Evolutionary conservation across 1,140 invertebrate genomes (phyloP).

Genomic region (Cotesia typhae): DNA sequence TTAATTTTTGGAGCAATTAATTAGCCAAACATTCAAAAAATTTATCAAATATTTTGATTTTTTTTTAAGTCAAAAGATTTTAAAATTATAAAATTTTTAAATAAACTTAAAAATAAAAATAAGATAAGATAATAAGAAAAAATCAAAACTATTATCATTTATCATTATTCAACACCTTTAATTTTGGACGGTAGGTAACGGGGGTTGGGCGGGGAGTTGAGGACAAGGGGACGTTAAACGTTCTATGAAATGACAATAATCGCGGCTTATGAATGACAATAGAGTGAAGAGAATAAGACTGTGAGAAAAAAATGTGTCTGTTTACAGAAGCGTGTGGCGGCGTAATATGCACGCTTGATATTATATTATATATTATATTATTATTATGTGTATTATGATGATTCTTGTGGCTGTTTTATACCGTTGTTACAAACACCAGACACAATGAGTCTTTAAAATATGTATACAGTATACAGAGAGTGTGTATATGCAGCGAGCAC

Average conservation of each 20-base stretch:
- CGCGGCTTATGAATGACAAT: conserved; percentile 13
- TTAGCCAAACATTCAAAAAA: too few species aligned
- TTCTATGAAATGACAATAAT: conserved; percentile 25
- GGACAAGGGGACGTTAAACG: conserved; percentile 8
- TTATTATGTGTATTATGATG: too few species aligned
- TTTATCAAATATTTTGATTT: too few species aligned
- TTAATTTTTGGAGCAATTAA: too few species aligned
- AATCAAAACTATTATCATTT: neutral
- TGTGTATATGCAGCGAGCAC: conserved; percentile 8
- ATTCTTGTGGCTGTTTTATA: conserved; percentile 24
- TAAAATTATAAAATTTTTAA: neutral
- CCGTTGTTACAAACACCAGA: conserved; percentile 24
- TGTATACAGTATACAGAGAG: neutral
- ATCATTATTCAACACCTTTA: conserved; percentile 8
- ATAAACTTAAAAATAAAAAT: neutral
- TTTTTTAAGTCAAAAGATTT: neutral
- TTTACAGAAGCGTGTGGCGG: conserved; percentile 34
- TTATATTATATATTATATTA: conserved; percentile 28
- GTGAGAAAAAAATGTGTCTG: conserved; percentile 35
- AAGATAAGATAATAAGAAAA: too few species aligned
- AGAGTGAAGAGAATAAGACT: conserved; percentile 11
- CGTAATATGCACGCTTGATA: conserved; percentile 36
- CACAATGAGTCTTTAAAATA: conserved; percentile 21
- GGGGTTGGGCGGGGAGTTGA: neutral
- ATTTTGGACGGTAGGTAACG: neutral